Percentiles rank a stretch among this genome's conserved stretches.
Conservation (phyloP, 2,888 invertebrate genomes). For the Aethes cnicana region DNA sequence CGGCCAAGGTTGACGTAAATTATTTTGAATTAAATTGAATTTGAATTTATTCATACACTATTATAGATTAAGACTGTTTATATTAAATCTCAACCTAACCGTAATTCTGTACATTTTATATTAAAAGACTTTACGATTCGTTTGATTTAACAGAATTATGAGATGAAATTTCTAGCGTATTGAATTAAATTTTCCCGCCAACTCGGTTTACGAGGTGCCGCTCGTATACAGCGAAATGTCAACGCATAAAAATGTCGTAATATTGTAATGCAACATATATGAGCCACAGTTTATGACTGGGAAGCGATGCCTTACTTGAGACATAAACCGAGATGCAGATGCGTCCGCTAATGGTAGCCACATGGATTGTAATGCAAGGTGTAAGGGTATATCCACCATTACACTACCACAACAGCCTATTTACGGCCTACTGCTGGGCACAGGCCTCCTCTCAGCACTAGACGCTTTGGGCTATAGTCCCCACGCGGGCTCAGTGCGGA, state of each 20-base stretch:
- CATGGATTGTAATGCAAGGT: constrained; percentile 25
- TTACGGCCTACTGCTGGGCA: too few relatives aligned
- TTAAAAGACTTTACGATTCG: neutral
- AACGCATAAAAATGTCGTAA: constrained; percentile 69
- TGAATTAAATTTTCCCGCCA: constrained; percentile 67
- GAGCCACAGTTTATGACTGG: constrained; percentile 49
- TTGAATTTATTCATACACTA: too few relatives aligned
- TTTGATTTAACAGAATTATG: constrained; percentile 7
- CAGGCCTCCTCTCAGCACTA: too few relatives aligned
- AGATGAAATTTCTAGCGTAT: constrained; percentile 40
- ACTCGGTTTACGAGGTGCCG: constrained; percentile 62
- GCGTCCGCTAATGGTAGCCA: constrained; percentile 38
- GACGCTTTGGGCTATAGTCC: too few relatives aligned
- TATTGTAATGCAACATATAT: constrained; percentile 69
- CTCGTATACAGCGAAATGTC: constrained; percentile 51
- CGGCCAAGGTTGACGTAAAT: too few relatives aligned
- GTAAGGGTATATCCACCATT: constrained; percentile 1
- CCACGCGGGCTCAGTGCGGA: too few relatives aligned
- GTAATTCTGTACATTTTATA: neutral
- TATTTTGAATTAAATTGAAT: too few relatives aligned
- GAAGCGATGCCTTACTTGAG: constrained; percentile 35
- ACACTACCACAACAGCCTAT: too few relatives aligned
- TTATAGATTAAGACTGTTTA: too few relatives aligned
- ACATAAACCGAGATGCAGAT: constrained; percentile 42
- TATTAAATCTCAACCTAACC: too few relatives aligned